Conservation (phyloP, 2,888 invertebrate species). For the Perdita meconis region DNA sequence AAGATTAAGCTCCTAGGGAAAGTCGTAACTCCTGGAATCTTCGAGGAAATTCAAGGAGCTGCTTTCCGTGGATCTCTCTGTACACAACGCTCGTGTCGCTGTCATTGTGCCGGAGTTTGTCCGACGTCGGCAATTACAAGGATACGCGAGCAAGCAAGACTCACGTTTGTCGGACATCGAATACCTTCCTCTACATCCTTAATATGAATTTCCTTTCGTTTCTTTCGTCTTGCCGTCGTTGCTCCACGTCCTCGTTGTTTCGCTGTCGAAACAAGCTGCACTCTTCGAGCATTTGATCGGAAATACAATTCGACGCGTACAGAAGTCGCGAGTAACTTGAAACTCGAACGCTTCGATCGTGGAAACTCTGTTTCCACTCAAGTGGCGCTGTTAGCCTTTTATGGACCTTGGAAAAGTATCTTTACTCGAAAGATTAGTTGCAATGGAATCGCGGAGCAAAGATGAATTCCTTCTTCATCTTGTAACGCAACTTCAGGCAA, state of each 20-base stretch:
- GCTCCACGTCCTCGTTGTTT: background rate
- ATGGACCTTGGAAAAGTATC: background rate
- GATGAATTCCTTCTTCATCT: no score
- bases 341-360: slow-evolving; percentile 8
- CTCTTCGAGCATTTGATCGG: background rate
- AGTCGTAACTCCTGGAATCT: slow-evolving; percentile 60
- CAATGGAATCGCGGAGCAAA: no score
- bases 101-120: background rate
- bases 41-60: slow-evolving; percentile 43
- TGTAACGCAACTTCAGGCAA: no score
- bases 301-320: slow-evolving; percentile 3
- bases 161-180: slow-evolving; percentile 15
- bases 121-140: slow-evolving; percentile 17
- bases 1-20: slow-evolving; percentile 52
- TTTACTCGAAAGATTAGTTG: slow-evolving; percentile 1
- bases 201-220: background rate
- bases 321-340: background rate
- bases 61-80: slow-evolving; percentile 7
- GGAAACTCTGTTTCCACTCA: background rate
- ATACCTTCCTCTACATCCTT: background rate
- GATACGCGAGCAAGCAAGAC: background rate
- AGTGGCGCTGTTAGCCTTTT: background rate
- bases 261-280: background rate
- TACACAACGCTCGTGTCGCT: background rate
- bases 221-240: background rate